A percentile compares a stretch with the other conserved stretches of the same genome.
Conservation (phyloP, 2,888 invertebrate genomes). For the Catocala fraxini region DNA sequence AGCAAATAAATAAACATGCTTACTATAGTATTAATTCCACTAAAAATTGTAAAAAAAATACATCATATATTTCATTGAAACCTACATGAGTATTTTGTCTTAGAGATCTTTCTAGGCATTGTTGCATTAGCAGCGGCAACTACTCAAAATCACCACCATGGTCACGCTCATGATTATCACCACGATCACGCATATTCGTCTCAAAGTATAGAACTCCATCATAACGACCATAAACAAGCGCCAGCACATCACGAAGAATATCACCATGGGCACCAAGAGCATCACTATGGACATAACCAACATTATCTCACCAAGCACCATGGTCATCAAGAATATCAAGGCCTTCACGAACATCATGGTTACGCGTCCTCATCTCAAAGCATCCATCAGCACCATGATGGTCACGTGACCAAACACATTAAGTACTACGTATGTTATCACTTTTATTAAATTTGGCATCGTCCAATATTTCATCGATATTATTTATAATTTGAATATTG, state of each 20-base stretch:
- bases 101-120: slow-evolving; percentile 1
- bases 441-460: not conserved
- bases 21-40: too few relatives aligned
- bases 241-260: slow-evolving; percentile 5
- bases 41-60: too few relatives aligned
- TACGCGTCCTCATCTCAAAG: slow-evolving; percentile 62
- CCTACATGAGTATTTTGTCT: not conserved
- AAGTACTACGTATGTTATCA: slow-evolving; percentile 52
- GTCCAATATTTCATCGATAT: not conserved
- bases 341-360: slow-evolving; percentile 38
- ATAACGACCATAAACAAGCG: slow-evolving; percentile 26
- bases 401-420: slow-evolving; percentile 47
- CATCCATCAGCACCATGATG: slow-evolving; percentile 59
- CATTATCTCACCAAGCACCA: slow-evolving; percentile 40
- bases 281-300: slow-evolving; percentile 43
- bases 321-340: slow-evolving; percentile 46
- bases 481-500: not conserved
- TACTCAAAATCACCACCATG: slow-evolving; percentile 20
- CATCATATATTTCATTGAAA: too few relatives aligned
- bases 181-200: slow-evolving; percentile 62
- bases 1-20: too few relatives aligned
- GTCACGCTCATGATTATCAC: slow-evolving; percentile 39
- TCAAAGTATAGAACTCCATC: slow-evolving; percentile 54
- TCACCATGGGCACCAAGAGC: slow-evolving; percentile 2
- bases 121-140: not conserved